These are phyloP conservation scores for Dusona sp. DNA, from an alignment of 2,888 invertebrate genomes.

Conservation along the genomic window DNA sequence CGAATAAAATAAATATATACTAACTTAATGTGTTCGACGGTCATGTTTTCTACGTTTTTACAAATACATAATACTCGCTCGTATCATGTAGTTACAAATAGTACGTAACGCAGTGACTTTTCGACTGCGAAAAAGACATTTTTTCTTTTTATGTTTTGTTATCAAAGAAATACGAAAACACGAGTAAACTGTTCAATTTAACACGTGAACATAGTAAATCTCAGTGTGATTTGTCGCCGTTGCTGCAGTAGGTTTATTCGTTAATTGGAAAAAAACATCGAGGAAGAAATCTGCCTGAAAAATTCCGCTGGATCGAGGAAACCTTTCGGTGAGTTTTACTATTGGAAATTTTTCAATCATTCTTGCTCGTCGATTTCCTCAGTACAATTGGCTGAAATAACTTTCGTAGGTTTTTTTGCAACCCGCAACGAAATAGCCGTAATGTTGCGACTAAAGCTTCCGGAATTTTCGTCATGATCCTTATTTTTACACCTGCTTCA, in stretches of 20 bases:
- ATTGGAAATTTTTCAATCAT: background rate
- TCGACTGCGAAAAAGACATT: constrained; percentile 28
- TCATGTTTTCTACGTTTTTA: constrained; percentile 23
- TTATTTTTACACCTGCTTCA: background rate
- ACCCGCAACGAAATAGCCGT: background rate
- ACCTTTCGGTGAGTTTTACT: constrained; percentile 45
- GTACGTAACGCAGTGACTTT: background rate
- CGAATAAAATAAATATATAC: constrained; percentile 10
- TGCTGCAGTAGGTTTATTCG: background rate
- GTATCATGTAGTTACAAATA: constrained; percentile 6
- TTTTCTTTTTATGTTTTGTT: constrained; percentile 3
- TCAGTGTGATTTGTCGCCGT: constrained; percentile 17
- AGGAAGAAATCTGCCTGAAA: constrained; percentile 7
- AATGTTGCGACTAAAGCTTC: background rate
- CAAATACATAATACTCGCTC: background rate
- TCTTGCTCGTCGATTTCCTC: background rate
- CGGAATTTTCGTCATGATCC: background rate
- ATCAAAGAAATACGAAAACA: background rate
- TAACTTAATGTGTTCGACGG: constrained; percentile 21
- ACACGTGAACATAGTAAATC: constrained; percentile 1
- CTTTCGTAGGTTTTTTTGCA: background rate
- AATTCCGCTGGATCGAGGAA: constrained; percentile 16
- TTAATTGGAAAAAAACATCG: constrained; percentile 26
- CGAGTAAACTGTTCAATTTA: background rate
- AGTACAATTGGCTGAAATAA: background rate